Conservation (phyloP, 2,888 invertebrate species). For the Drosophila diplacantha region DNA sequence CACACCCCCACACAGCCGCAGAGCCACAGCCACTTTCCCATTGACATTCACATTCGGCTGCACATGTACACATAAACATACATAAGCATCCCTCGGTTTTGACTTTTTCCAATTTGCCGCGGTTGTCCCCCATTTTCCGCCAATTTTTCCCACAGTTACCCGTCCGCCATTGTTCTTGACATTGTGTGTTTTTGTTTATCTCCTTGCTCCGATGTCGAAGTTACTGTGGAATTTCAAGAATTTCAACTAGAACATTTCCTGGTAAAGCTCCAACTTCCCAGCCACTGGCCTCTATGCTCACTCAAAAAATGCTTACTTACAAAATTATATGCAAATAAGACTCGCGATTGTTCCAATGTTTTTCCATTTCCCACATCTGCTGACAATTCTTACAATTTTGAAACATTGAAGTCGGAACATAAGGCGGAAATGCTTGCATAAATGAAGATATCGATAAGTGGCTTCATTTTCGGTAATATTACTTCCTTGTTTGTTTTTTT, state of each 20-base stretch:
- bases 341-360: not conserved
- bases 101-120: slow-evolving; percentile 42
- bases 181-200: slow-evolving; percentile 40
- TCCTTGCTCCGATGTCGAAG: slow-evolving; percentile 8
- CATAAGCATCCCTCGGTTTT: slow-evolving; percentile 12
- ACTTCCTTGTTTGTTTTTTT: too few relatives aligned
- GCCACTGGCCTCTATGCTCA: too few relatives aligned
- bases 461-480: slow-evolving; percentile 66
- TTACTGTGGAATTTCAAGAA: slow-evolving; percentile 29
- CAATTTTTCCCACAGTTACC: slow-evolving; percentile 4
- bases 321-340: too few relatives aligned
- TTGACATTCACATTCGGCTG: slow-evolving; percentile 1
- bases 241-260: slow-evolving; percentile 8
- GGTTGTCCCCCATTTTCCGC: slow-evolving; percentile 9
- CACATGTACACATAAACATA: slow-evolving; percentile 1
- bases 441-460: not conserved
- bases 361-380: not conserved
- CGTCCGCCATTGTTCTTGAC: slow-evolving; percentile 7
- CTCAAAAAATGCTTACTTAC: too few relatives aligned
- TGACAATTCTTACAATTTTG: not conserved
- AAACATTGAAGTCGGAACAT: not conserved
- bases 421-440: not conserved
- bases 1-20: slow-evolving; percentile 20
- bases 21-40: slow-evolving; percentile 1
- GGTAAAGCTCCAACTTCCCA: not conserved